Base-by-base conservation (phyloP, 2,888 invertebrate genomes). In the Drosophila rubida region DNA sequence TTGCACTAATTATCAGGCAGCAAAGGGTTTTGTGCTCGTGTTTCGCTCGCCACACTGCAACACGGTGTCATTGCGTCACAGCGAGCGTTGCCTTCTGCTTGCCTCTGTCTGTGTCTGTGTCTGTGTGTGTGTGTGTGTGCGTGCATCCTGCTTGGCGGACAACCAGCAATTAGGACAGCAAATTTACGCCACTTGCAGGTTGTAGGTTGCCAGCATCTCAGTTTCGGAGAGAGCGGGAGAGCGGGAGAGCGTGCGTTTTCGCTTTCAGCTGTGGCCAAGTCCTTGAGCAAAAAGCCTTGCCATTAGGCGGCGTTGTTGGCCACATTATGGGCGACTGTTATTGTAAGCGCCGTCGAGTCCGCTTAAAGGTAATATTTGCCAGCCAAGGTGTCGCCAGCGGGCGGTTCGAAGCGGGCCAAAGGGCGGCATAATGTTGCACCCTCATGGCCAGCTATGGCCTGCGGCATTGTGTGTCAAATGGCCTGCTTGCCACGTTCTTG, bases 381-480 rank as follows among this genome's bases (percentile, higher is more conserved):
- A 45, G 23, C 42, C 7, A 41, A n/a, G 14, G 27, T 58, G 35
- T 57, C 16, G 39, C 41, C 35, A 27, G 35, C n/a, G 27, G 35
- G 35, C n/a, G 27, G 41, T n/a, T 11, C 1, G 2, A 25, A 14
- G 11, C 19, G 25, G 5, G 11, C 35, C 14, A 16, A 19, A 11
- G 9, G 25, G 35, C 30, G 11, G 5, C 13, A 14, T 32, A 13
- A 19, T 50, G 41, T 66, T 45, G 25, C 69, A 68, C 6, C 37
- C 45, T 23, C 69, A 63, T 27, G 55, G 50, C 27, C 54, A 32
- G 41, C 19, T 13, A 23, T 16, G 35, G 23, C 13, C 7, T 25
- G 41, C 42, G 49, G 30, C 37, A 74, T 69, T 73, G 75, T 69
- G 51, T 69, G 53, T 69, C 59, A 69, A 57, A 69, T 64, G 74